Evolutionary conservation across 2,113 vertebrate species (phyloP).

Genomic region (Syrmaticus mikado): DNA sequence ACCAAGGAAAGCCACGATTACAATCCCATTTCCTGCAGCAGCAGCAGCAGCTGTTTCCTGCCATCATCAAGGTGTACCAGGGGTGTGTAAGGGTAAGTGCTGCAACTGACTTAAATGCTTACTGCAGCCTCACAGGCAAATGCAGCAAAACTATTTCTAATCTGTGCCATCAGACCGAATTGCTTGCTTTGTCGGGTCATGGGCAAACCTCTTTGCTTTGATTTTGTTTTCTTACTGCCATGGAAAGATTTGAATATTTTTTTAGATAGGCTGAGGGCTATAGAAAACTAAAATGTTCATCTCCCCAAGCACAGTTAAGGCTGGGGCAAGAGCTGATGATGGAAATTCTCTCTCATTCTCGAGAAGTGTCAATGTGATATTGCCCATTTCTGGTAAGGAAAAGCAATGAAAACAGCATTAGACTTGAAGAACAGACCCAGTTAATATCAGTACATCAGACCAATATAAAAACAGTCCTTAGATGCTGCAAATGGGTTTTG

Average conservation of each 20-base stretch:
- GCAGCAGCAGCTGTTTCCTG: not conserved
- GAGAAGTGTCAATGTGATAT: not conserved
- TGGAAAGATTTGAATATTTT: not conserved
- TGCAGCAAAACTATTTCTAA: not conserved
- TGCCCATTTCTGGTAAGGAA: not conserved
- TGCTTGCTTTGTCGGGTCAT: not conserved
- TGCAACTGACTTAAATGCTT: not conserved
- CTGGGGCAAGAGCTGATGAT: not conserved
- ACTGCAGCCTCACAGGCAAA: not conserved
- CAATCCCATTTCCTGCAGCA: not conserved
- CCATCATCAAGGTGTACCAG: not conserved
- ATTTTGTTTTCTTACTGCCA: not conserved
- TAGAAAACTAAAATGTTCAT: not conserved
- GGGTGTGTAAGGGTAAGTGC: not conserved
- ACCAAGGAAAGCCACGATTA: not conserved
- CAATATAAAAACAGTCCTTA: not conserved
- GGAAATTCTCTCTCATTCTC: not conserved
- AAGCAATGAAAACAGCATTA: not conserved
- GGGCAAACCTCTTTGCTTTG: not conserved
- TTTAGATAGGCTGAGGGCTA: not conserved
- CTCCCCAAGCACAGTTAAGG: not conserved
- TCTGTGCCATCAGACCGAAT: not conserved
- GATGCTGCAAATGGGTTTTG: not conserved
- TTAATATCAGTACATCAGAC: not conserved
- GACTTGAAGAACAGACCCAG: not conserved